Evolutionary conservation across 2,113 vertebrate genomes (phyloP).

Genomic region (Vulpes lagopus): DNA sequence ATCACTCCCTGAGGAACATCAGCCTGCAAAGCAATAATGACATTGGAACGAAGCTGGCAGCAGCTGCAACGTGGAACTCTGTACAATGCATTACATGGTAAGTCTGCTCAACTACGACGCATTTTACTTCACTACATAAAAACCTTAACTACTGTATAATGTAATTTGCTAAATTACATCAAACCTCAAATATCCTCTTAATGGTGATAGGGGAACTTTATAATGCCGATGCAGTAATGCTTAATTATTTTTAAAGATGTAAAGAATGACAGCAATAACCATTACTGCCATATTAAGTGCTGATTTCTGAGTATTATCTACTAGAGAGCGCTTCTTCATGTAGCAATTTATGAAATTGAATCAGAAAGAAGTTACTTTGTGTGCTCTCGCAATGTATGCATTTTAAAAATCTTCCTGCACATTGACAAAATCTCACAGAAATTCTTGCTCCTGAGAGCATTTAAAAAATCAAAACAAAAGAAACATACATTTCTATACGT

Average conservation of each 20-base stretch:
- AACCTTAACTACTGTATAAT: slow-evolving; percentile 79
- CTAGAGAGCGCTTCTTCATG: slow-evolving; percentile 64
- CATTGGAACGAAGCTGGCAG: slow-evolving; percentile 85
- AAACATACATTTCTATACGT: slow-evolving; percentile 22
- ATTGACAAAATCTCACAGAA: slow-evolving; percentile 48
- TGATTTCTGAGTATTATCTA: slow-evolving; percentile 76
- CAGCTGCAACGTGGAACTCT: slow-evolving; percentile 82
- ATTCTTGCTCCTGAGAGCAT: not conserved
- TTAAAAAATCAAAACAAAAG: not conserved
- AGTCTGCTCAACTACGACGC: slow-evolving; percentile 78
- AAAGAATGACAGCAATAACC: slow-evolving; percentile 83
- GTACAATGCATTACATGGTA: slow-evolving; percentile 72
- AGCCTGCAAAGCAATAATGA: slow-evolving; percentile 87
- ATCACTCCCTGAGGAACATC: slow-evolving; percentile 95
- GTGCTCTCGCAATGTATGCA: slow-evolving; percentile 28
- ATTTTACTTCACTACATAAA: slow-evolving; percentile 83
- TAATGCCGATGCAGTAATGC: slow-evolving; percentile 76
- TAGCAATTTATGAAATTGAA: slow-evolving; percentile 77
- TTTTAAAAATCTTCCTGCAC: slow-evolving; percentile 1
- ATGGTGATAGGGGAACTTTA: slow-evolving; percentile 80
- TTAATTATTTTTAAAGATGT: slow-evolving; percentile 86
- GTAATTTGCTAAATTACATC: slow-evolving; percentile 84
- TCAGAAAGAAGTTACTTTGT: slow-evolving; percentile 72
- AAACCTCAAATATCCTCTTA: slow-evolving; percentile 82
- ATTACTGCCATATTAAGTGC: slow-evolving; percentile 83